Evolutionary conservation across 2,797 vertebrate genomes (phyloP).

Genomic region (Melanotaenia maccullochi): DNA sequence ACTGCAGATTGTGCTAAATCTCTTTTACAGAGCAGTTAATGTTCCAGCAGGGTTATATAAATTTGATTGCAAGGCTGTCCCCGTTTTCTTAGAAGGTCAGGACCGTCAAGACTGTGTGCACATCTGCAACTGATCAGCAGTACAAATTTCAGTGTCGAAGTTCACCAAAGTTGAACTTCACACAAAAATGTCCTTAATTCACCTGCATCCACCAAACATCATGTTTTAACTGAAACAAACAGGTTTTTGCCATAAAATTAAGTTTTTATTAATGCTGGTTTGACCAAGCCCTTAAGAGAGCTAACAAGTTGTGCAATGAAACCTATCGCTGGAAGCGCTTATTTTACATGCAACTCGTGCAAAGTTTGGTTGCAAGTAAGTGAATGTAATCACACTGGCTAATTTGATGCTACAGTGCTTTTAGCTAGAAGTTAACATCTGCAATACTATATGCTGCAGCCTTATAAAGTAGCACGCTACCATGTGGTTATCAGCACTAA

Average conservation of each 20-base stretch:
- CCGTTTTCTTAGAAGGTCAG: constrained; percentile 6
- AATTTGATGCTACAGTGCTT: neutral
- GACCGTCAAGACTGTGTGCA: constrained; percentile 7
- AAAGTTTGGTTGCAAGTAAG: neutral
- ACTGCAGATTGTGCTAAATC: constrained; percentile 13
- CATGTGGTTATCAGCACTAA: constrained; percentile 2
- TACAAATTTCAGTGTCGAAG: neutral
- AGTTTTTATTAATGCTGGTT: neutral
- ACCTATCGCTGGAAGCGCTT: neutral
- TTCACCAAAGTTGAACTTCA: neutral
- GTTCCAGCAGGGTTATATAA: constrained; percentile 8
- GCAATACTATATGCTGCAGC: neutral
- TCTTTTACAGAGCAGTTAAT: constrained; percentile 22
- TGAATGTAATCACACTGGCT: neutral
- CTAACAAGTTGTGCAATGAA: neutral
- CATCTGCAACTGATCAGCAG: neutral
- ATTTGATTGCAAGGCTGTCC: constrained; percentile 9
- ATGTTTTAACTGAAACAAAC: neutral
- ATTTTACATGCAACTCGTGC: neutral
- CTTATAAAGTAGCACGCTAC: neutral
- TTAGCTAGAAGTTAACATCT: neutral
- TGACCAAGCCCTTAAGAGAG: neutral
- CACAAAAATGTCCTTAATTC: neutral
- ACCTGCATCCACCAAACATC: neutral
- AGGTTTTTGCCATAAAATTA: neutral